phyloP scores from a whole-genome alignment of 2,113 vertebrate species.

The Brienomyrus brachyistius region DNA sequence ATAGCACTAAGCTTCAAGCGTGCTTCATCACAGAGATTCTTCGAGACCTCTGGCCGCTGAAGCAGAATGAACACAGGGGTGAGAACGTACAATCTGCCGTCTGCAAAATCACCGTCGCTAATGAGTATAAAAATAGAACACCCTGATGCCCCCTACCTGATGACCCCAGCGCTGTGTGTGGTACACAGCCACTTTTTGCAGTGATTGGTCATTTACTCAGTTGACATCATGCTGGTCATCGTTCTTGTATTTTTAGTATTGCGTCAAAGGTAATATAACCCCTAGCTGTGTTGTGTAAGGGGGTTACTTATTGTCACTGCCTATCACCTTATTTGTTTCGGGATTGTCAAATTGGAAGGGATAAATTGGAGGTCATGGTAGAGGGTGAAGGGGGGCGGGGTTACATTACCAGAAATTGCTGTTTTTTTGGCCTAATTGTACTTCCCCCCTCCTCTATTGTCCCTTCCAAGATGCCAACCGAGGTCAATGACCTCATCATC shows the following conservation, averaged over 20 bases:
- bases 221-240: slow-evolving; percentile 42
- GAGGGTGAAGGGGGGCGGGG: slow-evolving; percentile 35
- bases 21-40: slow-evolving; percentile 34
- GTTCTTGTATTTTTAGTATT: slow-evolving; percentile 55
- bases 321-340: slow-evolving; percentile 38
- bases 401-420: slow-evolving; percentile 53
- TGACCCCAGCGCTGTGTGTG: slow-evolving; percentile 36
- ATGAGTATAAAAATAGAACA: slow-evolving; percentile 59
- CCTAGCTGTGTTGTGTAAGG: slow-evolving; percentile 54
- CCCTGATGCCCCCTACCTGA: slow-evolving; percentile 12
- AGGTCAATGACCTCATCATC: slow-evolving; percentile 64
- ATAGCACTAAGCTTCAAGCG: slow-evolving; percentile 14
- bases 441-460: slow-evolving; percentile 48
- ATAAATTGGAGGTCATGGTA: slow-evolving; percentile 22
- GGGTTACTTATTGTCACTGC: slow-evolving; percentile 56
- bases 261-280: slow-evolving; percentile 46
- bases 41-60: slow-evolving; percentile 32
- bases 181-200: slow-evolving; percentile 22
- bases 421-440: slow-evolving; percentile 56
- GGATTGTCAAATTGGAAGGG: slow-evolving; percentile 20
- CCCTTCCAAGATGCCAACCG: slow-evolving; percentile 57
- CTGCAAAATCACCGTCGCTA: slow-evolving; percentile 45
- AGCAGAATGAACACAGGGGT: not conserved
- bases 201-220: slow-evolving; percentile 19
- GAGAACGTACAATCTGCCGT: slow-evolving; percentile 21